Evolutionary conservation across 2,113 vertebrate genomes (phyloP).

Genomic region (Pedetes capensis): DNA sequence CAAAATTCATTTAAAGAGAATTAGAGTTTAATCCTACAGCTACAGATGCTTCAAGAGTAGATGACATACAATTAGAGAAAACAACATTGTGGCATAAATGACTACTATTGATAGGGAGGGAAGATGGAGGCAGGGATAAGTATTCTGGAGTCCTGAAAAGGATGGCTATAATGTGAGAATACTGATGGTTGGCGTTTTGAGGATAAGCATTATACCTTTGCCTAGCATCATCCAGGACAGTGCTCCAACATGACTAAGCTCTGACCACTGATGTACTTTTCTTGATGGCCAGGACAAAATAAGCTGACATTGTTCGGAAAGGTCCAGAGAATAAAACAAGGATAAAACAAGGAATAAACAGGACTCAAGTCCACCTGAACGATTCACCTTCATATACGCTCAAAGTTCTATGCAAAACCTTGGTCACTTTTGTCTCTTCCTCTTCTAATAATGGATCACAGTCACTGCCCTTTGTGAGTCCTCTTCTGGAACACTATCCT

Average conservation of each 20-base stretch:
- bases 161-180: background rate
- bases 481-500: background rate
- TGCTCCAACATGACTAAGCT: background rate
- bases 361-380: background rate
- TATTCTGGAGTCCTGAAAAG: background rate
- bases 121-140: background rate
- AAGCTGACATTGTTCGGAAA: background rate
- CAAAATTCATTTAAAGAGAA: constrained; percentile 50
- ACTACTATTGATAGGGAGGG: background rate
- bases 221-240: background rate
- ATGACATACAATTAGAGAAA: background rate
- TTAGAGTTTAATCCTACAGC: background rate
- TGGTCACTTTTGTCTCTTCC: background rate
- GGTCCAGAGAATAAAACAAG: background rate
- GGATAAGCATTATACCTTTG: background rate
- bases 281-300: background rate
- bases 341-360: no score
- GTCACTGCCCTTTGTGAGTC: background rate
- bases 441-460: background rate
- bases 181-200: background rate
- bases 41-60: background rate
- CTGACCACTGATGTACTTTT: background rate
- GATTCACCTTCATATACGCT: background rate
- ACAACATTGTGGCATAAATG: background rate
- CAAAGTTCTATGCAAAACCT: background rate